These are phyloP conservation scores for Gorsachius goisagi DNA, from an alignment of 2,113 vertebrate genomes.

Conservation along the genomic window DNA sequence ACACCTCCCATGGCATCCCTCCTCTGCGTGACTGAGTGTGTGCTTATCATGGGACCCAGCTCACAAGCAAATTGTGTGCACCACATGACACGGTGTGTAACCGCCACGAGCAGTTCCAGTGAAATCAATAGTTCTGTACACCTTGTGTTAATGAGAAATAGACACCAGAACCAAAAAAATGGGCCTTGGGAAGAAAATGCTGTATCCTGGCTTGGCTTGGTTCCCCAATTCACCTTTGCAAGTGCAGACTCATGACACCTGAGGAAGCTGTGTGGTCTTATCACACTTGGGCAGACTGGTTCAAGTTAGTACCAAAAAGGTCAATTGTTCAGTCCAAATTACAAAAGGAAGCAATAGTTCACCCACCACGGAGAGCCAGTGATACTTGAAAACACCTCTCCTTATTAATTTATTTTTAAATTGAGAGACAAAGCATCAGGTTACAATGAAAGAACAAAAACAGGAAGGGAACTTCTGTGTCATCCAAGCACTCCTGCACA, in stretches of 20 bases:
- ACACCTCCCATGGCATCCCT: background rate
- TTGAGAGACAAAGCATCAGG: background rate
- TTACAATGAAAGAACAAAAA: background rate
- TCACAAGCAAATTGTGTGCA: background rate
- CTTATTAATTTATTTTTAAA: background rate
- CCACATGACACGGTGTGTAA: background rate
- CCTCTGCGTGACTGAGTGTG: background rate
- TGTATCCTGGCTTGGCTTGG: background rate
- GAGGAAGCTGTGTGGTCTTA: background rate
- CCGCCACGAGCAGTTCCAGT: background rate
- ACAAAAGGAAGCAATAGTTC: background rate
- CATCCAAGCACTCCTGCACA: background rate
- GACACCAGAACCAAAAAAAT: background rate
- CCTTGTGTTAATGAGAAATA: background rate
- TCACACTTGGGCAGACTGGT: background rate
- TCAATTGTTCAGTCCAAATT: background rate
- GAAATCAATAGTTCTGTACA: background rate
- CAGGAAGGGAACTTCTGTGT: background rate
- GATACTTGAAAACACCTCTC: background rate
- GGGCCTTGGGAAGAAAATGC: background rate
- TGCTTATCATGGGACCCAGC: background rate
- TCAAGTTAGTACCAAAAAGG: background rate
- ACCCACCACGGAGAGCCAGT: background rate
- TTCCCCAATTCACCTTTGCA: background rate
- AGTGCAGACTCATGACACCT: background rate